Evolutionary conservation across 1,140 invertebrate species (phyloP).

Genomic region (Rhopalosiphum padi): DNA sequence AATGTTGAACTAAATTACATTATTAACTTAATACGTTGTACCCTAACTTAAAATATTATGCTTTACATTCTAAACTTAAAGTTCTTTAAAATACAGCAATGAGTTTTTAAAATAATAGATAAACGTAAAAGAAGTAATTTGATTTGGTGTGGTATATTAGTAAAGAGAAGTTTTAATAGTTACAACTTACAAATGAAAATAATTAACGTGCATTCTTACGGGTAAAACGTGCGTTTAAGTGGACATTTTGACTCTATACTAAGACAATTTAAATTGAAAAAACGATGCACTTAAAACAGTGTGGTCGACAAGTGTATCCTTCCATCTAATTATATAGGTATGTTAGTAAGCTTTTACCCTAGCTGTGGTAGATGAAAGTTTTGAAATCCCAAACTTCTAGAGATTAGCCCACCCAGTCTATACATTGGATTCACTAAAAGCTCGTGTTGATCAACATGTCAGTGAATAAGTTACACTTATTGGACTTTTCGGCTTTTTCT

Average conservation of each 20-base stretch:
- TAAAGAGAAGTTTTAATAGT: neutral
- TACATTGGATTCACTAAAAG: slow-evolving; percentile 17
- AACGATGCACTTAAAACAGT: neutral
- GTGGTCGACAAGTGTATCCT: slow-evolving; percentile 12
- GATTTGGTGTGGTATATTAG: neutral
- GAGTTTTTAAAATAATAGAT: neutral
- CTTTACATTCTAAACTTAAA: neutral
- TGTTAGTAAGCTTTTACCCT: slow-evolving; percentile 37
- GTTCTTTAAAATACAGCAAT: neutral
- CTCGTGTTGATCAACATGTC: slow-evolving; percentile 17
- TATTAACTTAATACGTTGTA: neutral
- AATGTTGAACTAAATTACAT: neutral
- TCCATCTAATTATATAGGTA: slow-evolving; percentile 38
- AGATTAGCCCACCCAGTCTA: slow-evolving; percentile 25
- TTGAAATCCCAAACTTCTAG: slow-evolving; percentile 26
- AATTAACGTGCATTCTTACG: neutral
- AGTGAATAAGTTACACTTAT: slow-evolving; percentile 24
- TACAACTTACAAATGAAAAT: neutral
- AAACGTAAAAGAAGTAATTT: neutral
- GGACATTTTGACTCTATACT: neutral
- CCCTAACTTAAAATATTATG: neutral
- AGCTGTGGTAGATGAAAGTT: slow-evolving; percentile 19
- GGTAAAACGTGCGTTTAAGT: neutral
- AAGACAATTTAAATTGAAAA: slow-evolving; percentile 8
- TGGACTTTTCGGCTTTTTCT: slow-evolving; percentile 4